Percentiles rank a stretch among this genome's conserved stretches.
Conservation (phyloP, 2,797 vertebrate genomes). For the Dallia pectoralis region DNA sequence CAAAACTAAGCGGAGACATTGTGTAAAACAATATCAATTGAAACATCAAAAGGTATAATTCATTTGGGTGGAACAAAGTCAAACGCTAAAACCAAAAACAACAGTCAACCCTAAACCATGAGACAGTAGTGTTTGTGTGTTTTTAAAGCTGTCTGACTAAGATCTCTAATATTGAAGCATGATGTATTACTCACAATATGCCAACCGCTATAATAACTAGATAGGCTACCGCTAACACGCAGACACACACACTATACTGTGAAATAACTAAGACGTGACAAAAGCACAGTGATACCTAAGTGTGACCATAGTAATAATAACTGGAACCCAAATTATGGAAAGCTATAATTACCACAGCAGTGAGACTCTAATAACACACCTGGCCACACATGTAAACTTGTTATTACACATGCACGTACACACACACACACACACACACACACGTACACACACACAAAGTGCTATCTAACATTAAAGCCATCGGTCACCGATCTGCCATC, state of each 20-base stretch:
- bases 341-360: constrained; percentile 55
- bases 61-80: too few relatives aligned
- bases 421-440: not conserved
- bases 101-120: too few relatives aligned
- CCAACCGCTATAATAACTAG: constrained; percentile 67
- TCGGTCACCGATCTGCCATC: too few relatives aligned
- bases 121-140: constrained; percentile 50
- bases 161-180: constrained; percentile 60
- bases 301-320: constrained; percentile 74
- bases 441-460: not conserved
- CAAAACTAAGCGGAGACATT: too few relatives aligned
- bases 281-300: constrained; percentile 65
- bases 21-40: too few relatives aligned
- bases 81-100: not conserved
- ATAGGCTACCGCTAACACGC: constrained; percentile 39
- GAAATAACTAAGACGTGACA: constrained; percentile 72
- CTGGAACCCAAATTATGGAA: constrained; percentile 51
- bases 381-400: constrained; percentile 48
- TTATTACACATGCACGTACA: constrained; percentile 45
- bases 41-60: too few relatives aligned
- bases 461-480: not conserved
- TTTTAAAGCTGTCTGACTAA: constrained; percentile 61
- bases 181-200: constrained; percentile 74
- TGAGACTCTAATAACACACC: constrained; percentile 66
- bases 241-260: constrained; percentile 54